Conservation (phyloP, 2,888 invertebrate genomes). For the Sarcophaga rosellei region DNA sequence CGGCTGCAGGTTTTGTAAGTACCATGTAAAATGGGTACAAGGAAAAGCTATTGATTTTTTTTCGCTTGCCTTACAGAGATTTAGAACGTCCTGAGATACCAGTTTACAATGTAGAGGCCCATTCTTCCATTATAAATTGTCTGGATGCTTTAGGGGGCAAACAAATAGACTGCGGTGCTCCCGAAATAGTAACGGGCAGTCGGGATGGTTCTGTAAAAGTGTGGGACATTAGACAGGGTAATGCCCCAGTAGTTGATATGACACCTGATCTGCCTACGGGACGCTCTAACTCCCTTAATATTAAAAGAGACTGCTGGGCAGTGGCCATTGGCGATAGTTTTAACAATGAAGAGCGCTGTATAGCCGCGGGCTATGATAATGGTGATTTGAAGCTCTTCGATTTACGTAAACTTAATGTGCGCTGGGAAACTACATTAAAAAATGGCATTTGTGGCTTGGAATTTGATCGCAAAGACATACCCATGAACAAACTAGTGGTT, state of each 20-base stretch:
- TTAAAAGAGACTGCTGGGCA: conserved; percentile 93
- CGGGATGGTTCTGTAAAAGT: conserved; percentile 97
- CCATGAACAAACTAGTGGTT: conserved; percentile 96
- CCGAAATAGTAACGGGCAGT: conserved; percentile 96
- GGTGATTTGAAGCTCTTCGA: conserved; percentile 98
- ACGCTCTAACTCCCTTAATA: conserved; percentile 83
- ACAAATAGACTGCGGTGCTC: conserved; percentile 92
- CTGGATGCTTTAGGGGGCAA: conserved; percentile 96
- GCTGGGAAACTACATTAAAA: conserved; percentile 95
- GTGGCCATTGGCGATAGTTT: conserved; percentile 96
- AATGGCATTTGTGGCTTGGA: conserved; percentile 95
- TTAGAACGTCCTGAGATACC: conserved; percentile 88
- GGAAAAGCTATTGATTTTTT: background rate
- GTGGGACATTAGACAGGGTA: conserved; percentile 96
- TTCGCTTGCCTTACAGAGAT: conserved; percentile 84
- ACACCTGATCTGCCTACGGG: conserved; percentile 78
- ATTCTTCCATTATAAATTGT: conserved; percentile 92
- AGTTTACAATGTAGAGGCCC: conserved; percentile 90
- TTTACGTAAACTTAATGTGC: conserved; percentile 89
- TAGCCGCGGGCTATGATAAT: conserved; percentile 97
- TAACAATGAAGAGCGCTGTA: conserved; percentile 91
- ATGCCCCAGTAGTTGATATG: conserved; percentile 93
- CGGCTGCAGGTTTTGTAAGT: conserved; percentile 90
- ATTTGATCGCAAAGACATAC: conserved; percentile 96
- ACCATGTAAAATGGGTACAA: background rate